Conservation (phyloP, 2,113 vertebrate genomes). For the Speoplatyrhinus poulsoni region DNA sequence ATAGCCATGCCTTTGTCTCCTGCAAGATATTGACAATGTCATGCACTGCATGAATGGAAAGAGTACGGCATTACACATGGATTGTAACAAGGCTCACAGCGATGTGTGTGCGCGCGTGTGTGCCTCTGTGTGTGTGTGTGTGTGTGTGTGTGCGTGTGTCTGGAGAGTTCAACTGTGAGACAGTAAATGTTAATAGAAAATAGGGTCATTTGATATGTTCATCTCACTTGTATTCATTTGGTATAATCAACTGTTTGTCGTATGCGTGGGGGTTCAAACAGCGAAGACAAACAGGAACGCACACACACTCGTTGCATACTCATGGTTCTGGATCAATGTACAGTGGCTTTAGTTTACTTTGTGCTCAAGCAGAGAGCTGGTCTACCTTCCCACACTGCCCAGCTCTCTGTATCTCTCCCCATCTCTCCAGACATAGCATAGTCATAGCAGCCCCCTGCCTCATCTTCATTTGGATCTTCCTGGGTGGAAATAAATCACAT, state of each 20-base stretch:
- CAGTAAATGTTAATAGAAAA: background rate
- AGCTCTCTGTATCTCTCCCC: constrained; percentile 3
- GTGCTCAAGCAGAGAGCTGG: constrained; percentile 29
- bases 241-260: background rate
- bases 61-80: background rate
- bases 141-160: background rate
- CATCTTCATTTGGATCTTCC: constrained; percentile 64
- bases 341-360: constrained; percentile 26
- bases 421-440: constrained; percentile 42
- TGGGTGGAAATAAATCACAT: constrained; percentile 74
- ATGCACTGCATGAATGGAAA: constrained; percentile 22
- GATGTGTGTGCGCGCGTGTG: too few relatives aligned
- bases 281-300: too few relatives aligned
- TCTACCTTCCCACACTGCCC: constrained; percentile 2
- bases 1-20: background rate
- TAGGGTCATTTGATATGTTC: too few relatives aligned
- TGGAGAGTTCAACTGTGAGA: background rate
- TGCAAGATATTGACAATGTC: constrained; percentile 26
- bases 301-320: constrained; percentile 4
- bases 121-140: too few relatives aligned
- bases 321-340: constrained; percentile 22
- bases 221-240: constrained; percentile 5
- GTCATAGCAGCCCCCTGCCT: constrained; percentile 28
- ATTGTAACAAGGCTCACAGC: background rate
- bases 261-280: too few relatives aligned